These are phyloP conservation scores for Sparus aurata DNA, from an alignment of 2,797 vertebrate genomes.

Conservation along the genomic window DNA sequence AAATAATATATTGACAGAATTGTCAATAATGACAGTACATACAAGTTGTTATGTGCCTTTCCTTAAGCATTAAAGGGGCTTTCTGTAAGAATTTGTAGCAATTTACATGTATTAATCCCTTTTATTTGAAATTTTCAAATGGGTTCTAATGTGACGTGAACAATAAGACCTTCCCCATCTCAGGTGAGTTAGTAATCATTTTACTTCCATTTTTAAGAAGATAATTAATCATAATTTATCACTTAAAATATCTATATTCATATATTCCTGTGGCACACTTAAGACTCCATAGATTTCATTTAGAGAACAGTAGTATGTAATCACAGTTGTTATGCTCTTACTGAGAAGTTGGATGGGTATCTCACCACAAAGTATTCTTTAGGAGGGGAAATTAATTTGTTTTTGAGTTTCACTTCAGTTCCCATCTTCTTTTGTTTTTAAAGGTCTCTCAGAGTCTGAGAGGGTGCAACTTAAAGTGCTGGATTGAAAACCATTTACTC, in stretches of 20 bases:
- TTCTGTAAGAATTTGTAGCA: no score
- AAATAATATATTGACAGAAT: background rate
- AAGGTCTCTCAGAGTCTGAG: background rate
- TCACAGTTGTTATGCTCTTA: background rate
- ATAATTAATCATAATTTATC: background rate
- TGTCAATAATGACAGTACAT: no score
- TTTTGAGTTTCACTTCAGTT: conserved; percentile 4
- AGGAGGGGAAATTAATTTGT: background rate
- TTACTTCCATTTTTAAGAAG: no score
- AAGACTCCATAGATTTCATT: background rate
- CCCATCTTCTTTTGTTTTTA: conserved; percentile 7
- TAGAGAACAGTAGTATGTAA: background rate
- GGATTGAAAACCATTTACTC: conserved; percentile 15
- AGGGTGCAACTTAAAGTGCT: background rate
- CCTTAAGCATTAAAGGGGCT: no score
- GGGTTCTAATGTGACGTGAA: no score
- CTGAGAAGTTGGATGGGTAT: background rate
- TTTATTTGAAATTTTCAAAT: no score
- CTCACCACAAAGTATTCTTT: background rate
- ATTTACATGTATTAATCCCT: no score
- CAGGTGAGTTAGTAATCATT: no score
- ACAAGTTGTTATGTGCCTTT: no score
- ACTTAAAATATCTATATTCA: background rate
- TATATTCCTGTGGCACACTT: background rate
- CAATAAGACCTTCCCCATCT: no score